Conservation (phyloP, 2,888 invertebrate genomes). For the Drosophila basisetae region DNA sequence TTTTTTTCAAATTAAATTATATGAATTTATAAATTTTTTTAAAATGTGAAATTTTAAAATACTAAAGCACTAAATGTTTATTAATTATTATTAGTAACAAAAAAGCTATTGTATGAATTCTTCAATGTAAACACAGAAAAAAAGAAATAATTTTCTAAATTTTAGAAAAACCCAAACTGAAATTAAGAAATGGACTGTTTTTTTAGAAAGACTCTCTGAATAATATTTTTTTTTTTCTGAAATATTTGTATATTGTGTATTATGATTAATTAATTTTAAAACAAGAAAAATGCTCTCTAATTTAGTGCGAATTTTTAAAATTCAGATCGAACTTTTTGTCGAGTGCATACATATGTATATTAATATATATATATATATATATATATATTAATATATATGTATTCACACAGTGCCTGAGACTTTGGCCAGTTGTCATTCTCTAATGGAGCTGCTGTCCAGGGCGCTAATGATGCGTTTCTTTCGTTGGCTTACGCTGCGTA, state of each 20-base stretch:
- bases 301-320: background rate
- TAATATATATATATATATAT: background rate
- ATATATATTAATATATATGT: background rate
- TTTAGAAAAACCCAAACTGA: no score
- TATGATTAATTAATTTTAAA: background rate
- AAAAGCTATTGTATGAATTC: no score
- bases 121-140: no score
- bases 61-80: no score
- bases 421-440: conserved; percentile 74
- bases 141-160: no score
- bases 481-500: conserved; percentile 22
- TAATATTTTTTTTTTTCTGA: no score
- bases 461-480: conserved; percentile 76
- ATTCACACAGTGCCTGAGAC: conserved; percentile 62
- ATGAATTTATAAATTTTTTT: no score
- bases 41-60: no score
- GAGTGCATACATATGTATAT: background rate
- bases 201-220: no score
- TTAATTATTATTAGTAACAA: no score
- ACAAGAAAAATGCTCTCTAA: background rate
- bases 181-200: background rate
- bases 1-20: no score
- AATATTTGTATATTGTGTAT: background rate
- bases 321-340: background rate
- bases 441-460: conserved; percentile 64